A percentile compares a stretch with the other conserved stretches of the same genome.
Conservation (phyloP, 2,113 vertebrate species). For the Numida meleagris region DNA sequence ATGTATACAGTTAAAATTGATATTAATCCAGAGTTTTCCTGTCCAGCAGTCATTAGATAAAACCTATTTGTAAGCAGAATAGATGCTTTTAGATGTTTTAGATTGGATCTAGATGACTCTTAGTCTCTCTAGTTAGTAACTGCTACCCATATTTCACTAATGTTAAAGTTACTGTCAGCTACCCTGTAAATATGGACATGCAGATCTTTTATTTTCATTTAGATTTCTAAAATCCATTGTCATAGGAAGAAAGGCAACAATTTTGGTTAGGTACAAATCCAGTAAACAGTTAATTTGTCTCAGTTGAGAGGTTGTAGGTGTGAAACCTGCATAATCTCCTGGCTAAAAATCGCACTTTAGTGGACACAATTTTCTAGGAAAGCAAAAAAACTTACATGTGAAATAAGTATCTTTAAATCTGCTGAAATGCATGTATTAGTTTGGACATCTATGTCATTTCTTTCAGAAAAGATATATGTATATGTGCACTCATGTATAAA, state of each 20-base stretch:
- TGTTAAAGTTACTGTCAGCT: background rate
- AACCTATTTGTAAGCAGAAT: slow-evolving; percentile 1
- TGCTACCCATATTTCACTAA: background rate
- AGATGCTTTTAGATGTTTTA: background rate
- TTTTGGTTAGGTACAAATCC: background rate
- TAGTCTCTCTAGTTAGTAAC: background rate
- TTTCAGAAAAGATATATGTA: background rate
- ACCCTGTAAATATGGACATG: background rate
- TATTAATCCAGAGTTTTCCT: background rate
- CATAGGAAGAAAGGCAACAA: background rate
- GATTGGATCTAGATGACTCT: background rate
- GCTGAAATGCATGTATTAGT: background rate
- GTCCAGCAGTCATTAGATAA: background rate
- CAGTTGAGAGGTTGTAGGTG: background rate
- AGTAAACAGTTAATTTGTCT: background rate
- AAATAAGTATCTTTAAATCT: background rate
- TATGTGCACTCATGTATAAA: background rate
- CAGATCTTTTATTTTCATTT: background rate
- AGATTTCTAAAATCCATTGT: background rate
- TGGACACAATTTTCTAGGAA: background rate
- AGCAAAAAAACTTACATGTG: background rate
- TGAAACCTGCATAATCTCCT: background rate
- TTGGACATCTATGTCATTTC: background rate
- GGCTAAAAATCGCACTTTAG: background rate
- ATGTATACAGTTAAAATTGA: background rate